These are phyloP conservation scores for Callinectes sapidus DNA, from an alignment of 2,888 invertebrate species.

Conservation along the genomic window DNA sequence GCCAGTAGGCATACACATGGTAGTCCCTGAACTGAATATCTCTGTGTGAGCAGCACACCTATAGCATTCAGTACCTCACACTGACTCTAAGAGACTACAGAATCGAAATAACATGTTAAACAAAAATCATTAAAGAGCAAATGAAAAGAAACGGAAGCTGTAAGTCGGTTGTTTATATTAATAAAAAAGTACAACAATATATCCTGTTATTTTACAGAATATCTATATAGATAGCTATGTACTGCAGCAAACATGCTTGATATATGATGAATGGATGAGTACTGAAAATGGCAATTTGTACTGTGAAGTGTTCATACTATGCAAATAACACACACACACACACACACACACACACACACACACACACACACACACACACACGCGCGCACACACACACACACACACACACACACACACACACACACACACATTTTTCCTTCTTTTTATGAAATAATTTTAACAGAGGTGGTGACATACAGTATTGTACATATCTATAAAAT, in stretches of 20 bases:
- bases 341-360: neutral
- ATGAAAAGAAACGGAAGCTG: neutral
- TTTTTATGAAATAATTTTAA: neutral
- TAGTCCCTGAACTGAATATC: too few relatives aligned
- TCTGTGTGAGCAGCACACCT: neutral
- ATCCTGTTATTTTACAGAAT: neutral
- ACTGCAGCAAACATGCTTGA: neutral
- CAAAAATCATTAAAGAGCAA: neutral
- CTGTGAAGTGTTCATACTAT: neutral
- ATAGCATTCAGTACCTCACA: neutral
- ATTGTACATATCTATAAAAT: neutral
- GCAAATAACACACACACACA: neutral
- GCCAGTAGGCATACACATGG: too few relatives aligned
- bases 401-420: neutral
- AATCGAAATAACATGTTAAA: neutral
- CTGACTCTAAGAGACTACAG: neutral
- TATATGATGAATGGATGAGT: neutral
- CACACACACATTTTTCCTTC: neutral
- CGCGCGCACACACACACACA: neutral
- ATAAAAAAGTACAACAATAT: neutral
- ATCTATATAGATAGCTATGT: neutral
- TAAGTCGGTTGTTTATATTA: neutral
- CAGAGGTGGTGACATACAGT: neutral
- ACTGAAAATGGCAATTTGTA: neutral
- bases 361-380: neutral